Evolutionary conservation across 2,113 vertebrate genomes (phyloP), one percentile per base, ranked within the genome.

Genomic region (Micromys minutus): DNA sequence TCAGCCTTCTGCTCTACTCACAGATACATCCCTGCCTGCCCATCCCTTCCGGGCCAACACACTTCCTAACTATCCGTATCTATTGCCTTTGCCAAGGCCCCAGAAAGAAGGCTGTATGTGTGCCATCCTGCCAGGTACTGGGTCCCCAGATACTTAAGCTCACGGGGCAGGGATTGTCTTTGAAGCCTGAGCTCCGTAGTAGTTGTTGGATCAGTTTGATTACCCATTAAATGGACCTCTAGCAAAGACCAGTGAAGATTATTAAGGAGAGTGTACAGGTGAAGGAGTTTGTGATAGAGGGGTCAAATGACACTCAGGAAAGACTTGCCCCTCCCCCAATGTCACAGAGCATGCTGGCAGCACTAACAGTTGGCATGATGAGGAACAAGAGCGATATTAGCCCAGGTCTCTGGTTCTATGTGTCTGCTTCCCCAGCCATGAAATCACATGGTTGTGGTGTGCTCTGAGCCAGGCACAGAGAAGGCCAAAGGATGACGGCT

Each of bases 401-500:
- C 22, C 80, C 19, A 0, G 45, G n/a, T 39, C 81, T 76, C 34
- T 69, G 87, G 87, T 24, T 26, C 81, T 36, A 9, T 15, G 89
- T 13, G 81, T 55, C 91, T 87, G 24, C 31, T 8, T 52, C 59
- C 13, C 72, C 47, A 39, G 45, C 45, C 8, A 29, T 67, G 84
- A 95, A 87, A 34, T 80, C 63, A 11, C 55, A n/a, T 50, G n/a
- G 22, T 11, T 34, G 29, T 1, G 65, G 34, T 75, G 42, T 71
- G 36, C 21, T 50, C 50, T 84, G 75, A 81, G 21, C 55, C 22
- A 45, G 55, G 87, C 13, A 21, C 55, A 31, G 55, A 55, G 36
- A 84, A 80, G 47, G 39, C 52, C n/a, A 69, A 55, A 72, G 69
- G 67, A 63, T n/a, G 71, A 81, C 39, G 59, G 50, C 72, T 89